Base-by-base conservation (phyloP, 2,113 vertebrate genomes). In the Ciconia maguari region DNA sequence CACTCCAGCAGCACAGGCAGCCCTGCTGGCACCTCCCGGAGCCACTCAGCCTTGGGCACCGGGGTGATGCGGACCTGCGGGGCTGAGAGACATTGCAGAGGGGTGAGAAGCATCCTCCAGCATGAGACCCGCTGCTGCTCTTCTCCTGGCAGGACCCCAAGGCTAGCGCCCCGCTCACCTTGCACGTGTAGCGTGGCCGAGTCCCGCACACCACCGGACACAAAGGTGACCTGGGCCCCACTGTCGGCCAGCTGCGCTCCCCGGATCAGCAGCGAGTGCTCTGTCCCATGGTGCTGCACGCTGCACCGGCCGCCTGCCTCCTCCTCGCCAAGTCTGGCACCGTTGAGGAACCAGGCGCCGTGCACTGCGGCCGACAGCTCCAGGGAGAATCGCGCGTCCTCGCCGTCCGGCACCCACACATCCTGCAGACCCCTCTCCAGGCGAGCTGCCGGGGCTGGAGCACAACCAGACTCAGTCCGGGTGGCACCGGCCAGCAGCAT, bases 1-100 rank as follows among this genome's bases (percentile, higher is more conserved):
- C 99, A 99, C 95, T 98, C 98, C 94, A 99, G 97, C n/a, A 99
- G 98, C 98, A 99, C 98, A 2, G 98, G 98, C 91, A 98, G 93
- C 44, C 98, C 98, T 0, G 75, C 68, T 0, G 38, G 29, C 36
- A 95, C 83, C 51, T 96, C 88, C 36, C 16, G 77, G 91, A 94
- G 70, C 42, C 6, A 48, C 55, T 96, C 92, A 0, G 77, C 88
- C 60, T 97, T 92, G 0, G 95, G 44, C 57, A 97, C 54, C 0
- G 57, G 86, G 15, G 44, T 10, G 1, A 97, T 89, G 74, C 0
- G 16, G 70, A 94, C 91, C 93, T 83, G 95, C 2, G 61, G 94
- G 65, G 90, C 97, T 98, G 90, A 80, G 29, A 82, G 46, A 42
- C 22, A 30, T 36, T 0, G 0, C 0, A 0, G 22, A 78, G 16